Base-by-base conservation (phyloP, 2,113 vertebrate genomes). In the Burhinus oedicnemus region DNA sequence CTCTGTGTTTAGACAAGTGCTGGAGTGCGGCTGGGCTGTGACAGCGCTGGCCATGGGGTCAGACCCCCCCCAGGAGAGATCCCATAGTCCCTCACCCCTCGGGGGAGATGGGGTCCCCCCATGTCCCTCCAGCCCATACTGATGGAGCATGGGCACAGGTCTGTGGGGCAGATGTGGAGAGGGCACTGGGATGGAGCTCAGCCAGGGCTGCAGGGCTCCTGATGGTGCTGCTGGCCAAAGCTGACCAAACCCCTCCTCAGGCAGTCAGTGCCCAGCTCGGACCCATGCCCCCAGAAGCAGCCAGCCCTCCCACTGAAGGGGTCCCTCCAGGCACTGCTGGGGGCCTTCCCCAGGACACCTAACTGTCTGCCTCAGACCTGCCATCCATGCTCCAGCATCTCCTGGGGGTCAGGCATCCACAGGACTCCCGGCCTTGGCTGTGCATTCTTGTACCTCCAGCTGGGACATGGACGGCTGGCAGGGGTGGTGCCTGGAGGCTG, bases 1-100 rank as follows among this genome's bases (percentile, higher is more conserved):
- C 45, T 32, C 61, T 8, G 14, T 94, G 91, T 97, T 97, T 97
- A 45, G 54, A 96, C 97, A 97, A 97, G 94, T 95, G 95, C 92
- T 87, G 87, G 5, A 66, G 77, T 2, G 0, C 6, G 60, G 92
- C 95, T n/a, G 93, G 74, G 86, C 75, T 2, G 4, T 65, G 77
- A 18, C 82, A 55, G 79, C 6, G 0, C 52, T 5, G 57, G 79
- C 44, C 6, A 0, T 1, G 36, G 83, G 93, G 86, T 93, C 94
- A 95, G 66, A 77, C 58, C 22, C 71, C 70, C 30, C 17, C 8
- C 2, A 1, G 30, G 9, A 47, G 25, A 72, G 4, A 42, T 3
- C 34, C 27, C 0, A 0, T 62, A 81, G 77, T 55, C 65, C 87
- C 69, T 29, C 42, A 23, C 6, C 8, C 49, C 5, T 4, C 0